Percentiles rank a stretch among this genome's conserved stretches.
These are phyloP conservation scores for Pristiophorus japonicus DNA, from an alignment of 2,113 vertebrate genomes.

Conservation along the genomic window DNA sequence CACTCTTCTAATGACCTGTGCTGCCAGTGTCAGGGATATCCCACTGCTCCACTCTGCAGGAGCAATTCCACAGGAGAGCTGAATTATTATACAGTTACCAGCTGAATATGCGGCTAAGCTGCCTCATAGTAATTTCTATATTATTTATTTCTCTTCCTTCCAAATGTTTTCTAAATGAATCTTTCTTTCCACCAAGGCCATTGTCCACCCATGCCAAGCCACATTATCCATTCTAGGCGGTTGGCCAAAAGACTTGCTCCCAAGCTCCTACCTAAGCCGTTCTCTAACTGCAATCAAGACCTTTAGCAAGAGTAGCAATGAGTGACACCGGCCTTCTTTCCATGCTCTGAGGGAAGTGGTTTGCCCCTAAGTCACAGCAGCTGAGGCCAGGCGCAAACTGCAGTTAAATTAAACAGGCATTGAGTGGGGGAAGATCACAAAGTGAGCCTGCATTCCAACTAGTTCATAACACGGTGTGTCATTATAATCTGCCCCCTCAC, in stretches of 20 bases:
- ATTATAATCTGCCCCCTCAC: background rate
- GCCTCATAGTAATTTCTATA: too few species aligned
- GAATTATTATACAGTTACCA: background rate
- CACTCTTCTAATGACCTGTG: background rate
- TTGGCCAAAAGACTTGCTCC: background rate
- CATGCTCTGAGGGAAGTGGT: background rate
- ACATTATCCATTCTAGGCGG: background rate
- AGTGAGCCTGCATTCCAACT: background rate
- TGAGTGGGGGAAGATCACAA: background rate
- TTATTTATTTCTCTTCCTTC: background rate
- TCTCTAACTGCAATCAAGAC: background rate
- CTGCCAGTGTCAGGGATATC: background rate
- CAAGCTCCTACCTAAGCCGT: background rate
- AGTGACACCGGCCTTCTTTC: background rate
- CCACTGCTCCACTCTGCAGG: too few species aligned
- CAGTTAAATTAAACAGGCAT: constrained; percentile 10
- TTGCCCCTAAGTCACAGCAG: background rate
- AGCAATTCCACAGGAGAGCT: background rate
- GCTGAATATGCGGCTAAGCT: background rate
- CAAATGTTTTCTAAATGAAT: background rate
- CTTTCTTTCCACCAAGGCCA: too few species aligned
- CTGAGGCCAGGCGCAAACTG: constrained; percentile 2
- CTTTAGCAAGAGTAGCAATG: background rate
- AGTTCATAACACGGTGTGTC: background rate
- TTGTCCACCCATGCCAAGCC: background rate